Base-by-base conservation (phyloP, 2,888 invertebrate species). In the Margaritifera margaritifera region DNA sequence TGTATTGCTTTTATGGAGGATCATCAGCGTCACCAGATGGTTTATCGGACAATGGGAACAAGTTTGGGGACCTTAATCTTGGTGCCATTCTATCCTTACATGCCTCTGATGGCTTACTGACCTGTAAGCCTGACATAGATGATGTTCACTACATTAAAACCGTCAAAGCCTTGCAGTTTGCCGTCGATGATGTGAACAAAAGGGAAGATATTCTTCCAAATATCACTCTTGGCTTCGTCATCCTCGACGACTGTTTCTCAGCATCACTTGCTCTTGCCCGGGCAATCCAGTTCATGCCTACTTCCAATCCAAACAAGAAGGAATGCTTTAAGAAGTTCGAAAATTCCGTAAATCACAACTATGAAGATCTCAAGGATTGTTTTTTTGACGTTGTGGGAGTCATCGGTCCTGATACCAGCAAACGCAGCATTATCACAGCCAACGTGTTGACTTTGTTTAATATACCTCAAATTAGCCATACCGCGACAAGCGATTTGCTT, bases 401-500 rank as follows among this genome's bases (percentile, higher is more conserved):
- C 19, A 75, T 86, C 11, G 86, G 85, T 3, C 78, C 86, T 18
- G 84, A 84, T 62, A 84, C 82, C 58, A 84, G 83, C 62, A 79
- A 81, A 18, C 74, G 84, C 22, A 85, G 82, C 66, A 82, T 84
- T 8, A 74, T 81, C 20, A 80, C 85, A 20, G 84, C 86, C 20
- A 80, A 84, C 60, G 81, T 87, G 18, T 71, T 87, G 27, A 78
- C 79, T 50, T 67, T 84, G 54, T 84, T 84, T 62, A 57, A 77
- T 42, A 73, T 86, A 22, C 86, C 87, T 6, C 84, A 84, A 66
- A 83, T 86, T 54, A 85, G 85, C 62, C 86, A 84, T 22, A 79
- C 80, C 4, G 78, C 87, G 5, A 85, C 85, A 11, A 81, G 80
- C 22, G 83, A 87, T 72, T 54, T 83, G 11, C 74, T 87, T 6